A percentile compares a stretch with the other conserved stretches of the same genome.
Conservation (phyloP, 2,888 invertebrate genomes). For the Melanotus villosus region DNA sequence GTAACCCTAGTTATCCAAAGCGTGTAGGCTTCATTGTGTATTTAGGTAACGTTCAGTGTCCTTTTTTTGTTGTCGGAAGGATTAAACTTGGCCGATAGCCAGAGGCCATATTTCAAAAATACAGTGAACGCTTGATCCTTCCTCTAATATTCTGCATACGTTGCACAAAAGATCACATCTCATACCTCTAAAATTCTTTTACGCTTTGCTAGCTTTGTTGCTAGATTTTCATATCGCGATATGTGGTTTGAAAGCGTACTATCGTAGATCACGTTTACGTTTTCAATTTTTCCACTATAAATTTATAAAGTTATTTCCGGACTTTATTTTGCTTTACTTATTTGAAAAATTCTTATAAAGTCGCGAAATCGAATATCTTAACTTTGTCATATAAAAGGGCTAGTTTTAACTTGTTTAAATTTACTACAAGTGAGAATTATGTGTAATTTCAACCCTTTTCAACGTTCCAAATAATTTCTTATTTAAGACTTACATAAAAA, state of each 20-base stretch:
- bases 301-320: background rate
- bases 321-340: background rate
- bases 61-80: background rate
- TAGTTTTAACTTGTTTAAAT: too few relatives aligned
- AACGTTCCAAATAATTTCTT: too few relatives aligned
- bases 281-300: background rate
- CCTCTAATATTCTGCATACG: slow-evolving; percentile 14
- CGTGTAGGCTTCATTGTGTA: background rate
- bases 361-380: background rate
- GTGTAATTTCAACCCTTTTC: too few relatives aligned
- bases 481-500: too few relatives aligned
- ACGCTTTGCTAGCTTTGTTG: background rate
- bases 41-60: background rate
- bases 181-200: background rate
- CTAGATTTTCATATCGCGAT: slow-evolving; percentile 5
- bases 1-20: too few relatives aligned
- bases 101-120: slow-evolving; percentile 8
- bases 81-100: slow-evolving; percentile 9
- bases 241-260: background rate
- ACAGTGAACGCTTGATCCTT: background rate
- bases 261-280: background rate
- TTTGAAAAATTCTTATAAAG: background rate
- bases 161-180: slow-evolving; percentile 10
- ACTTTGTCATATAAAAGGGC: too few relatives aligned
- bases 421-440: too few relatives aligned